These are phyloP conservation scores for Coptodon bakossiorum DNA, from an alignment of 2,113 vertebrate species.

Conservation along the genomic window DNA sequence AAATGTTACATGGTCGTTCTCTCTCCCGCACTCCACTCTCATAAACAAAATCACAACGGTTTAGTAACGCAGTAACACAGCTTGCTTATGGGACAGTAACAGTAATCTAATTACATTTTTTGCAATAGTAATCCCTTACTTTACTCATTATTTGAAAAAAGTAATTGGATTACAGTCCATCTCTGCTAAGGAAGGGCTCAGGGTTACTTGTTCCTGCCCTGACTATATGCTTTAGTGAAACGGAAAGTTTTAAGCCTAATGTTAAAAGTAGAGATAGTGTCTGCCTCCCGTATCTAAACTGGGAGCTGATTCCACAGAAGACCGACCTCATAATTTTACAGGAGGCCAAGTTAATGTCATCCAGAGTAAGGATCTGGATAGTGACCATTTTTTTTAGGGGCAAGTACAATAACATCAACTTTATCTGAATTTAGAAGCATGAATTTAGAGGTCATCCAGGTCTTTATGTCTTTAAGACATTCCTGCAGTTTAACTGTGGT, in stretches of 20 bases:
- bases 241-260: background rate
- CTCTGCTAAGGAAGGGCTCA: background rate
- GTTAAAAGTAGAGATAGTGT: background rate
- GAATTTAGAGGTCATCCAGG: background rate
- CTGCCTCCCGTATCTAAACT: background rate
- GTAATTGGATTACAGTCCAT: background rate
- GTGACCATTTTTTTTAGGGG: background rate
- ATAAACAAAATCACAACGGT: too few species aligned
- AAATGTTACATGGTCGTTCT: too few species aligned
- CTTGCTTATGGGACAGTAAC: too few species aligned
- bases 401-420: background rate
- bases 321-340: background rate
- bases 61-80: too few species aligned
- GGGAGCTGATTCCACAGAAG: background rate
- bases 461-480: background rate
- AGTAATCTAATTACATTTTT: too few species aligned
- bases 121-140: background rate
- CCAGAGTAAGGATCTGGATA: background rate
- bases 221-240: background rate
- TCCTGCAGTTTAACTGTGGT: background rate
- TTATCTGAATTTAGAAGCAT: background rate
- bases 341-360: background rate
- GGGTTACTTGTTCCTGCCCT: background rate
- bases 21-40: too few species aligned
- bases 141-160: background rate